A percentile compares a stretch with the other conserved stretches of the same genome.
Conservation (phyloP, 2,888 invertebrate species). For the Pinctada fucata region DNA sequence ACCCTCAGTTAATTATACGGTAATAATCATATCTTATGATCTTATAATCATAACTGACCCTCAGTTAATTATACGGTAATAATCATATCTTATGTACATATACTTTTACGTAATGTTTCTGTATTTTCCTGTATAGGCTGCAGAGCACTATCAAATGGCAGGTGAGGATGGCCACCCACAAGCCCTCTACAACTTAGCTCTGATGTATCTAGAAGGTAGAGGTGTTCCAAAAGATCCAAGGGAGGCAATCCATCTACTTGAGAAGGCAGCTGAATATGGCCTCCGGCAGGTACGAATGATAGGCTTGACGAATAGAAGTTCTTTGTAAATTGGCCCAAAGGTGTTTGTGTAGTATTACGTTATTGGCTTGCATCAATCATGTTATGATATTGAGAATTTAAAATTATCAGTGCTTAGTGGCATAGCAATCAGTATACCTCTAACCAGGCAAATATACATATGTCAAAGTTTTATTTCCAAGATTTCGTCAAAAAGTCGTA, state of each 20-base stretch:
- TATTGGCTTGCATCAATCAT: no score
- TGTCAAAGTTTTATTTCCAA: no score
- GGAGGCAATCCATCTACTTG: slow-evolving; percentile 55
- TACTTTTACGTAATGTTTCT: neutral
- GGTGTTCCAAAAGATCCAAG: slow-evolving; percentile 41
- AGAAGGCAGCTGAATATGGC: slow-evolving; percentile 65
- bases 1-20: neutral
- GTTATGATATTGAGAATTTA: no score
- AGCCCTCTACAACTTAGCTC: slow-evolving; percentile 84
- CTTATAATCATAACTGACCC: neutral
- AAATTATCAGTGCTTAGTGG: neutral
- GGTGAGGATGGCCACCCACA: slow-evolving; percentile 82
- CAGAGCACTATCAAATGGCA: slow-evolving; percentile 83
- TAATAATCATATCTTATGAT: neutral
- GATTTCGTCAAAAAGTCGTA: no score
- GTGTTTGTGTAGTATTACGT: no score
- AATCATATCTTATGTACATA: neutral
- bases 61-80: neutral
- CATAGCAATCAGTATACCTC: no score
- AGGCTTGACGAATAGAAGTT: no score
- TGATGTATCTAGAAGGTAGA: slow-evolving; percentile 81
- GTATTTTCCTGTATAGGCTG: slow-evolving; percentile 79
- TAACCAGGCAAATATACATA: no score
- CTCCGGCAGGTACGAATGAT: slow-evolving; percentile 56
- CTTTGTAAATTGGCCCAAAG: no score